Conservation (phyloP, 2,888 invertebrate species). For the Torymus aiolomorphi region DNA sequence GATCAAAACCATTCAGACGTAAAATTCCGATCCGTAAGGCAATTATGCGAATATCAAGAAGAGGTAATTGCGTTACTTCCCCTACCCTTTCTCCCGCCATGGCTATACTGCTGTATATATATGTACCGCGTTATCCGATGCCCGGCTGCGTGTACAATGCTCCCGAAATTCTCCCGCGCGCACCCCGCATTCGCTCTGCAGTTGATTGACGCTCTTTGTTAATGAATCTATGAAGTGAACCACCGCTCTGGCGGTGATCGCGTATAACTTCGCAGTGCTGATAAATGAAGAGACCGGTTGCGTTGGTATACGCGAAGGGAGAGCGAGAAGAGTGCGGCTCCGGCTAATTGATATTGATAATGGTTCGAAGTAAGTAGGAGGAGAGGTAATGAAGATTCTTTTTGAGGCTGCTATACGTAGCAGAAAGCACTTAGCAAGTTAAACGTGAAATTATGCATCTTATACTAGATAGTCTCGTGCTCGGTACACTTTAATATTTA, state of each 20-base stretch:
- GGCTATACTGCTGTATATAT: too few relatives aligned
- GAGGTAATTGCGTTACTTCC: slow-evolving; percentile 21
- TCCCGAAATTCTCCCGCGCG: neutral
- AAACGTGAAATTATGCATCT: too few relatives aligned
- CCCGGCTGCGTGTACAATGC: neutral
- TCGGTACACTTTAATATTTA: too few relatives aligned
- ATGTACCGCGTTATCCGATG: too few relatives aligned
- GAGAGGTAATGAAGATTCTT: too few relatives aligned
- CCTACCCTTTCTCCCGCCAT: neutral
- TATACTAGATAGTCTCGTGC: too few relatives aligned
- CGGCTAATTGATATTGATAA: neutral
- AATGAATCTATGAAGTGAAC: slow-evolving; percentile 9
- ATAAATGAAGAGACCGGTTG: neutral
- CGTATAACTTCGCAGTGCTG: neutral
- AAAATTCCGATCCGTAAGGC: slow-evolving; percentile 15
- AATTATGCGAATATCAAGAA: slow-evolving; percentile 28
- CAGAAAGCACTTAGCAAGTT: too few relatives aligned
- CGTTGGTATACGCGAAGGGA: neutral
- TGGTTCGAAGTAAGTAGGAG: neutral
- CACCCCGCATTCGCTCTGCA: neutral
- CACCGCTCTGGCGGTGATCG: neutral
- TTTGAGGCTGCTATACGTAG: too few relatives aligned
- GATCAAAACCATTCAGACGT: slow-evolving; percentile 1
- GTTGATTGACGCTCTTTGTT: slow-evolving; percentile 23
- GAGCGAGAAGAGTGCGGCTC: neutral